Conservation (phyloP, 2,888 invertebrate species). For the Ennomos erosarius region DNA sequence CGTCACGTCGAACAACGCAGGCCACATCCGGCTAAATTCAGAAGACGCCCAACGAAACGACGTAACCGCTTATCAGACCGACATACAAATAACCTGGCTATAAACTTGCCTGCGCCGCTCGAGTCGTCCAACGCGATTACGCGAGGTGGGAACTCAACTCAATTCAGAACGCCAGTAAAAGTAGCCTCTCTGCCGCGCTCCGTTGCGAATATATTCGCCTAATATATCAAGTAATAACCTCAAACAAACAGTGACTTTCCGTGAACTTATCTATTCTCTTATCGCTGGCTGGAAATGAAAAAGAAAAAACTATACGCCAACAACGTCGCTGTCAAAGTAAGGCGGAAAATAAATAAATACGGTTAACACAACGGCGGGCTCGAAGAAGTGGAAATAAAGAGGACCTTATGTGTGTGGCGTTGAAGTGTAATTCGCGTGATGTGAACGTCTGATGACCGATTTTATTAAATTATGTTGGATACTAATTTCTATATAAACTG, state of each 20-base stretch:
- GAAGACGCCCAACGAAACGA: constrained; percentile 46
- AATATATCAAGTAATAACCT: constrained; percentile 52
- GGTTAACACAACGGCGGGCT: constrained; percentile 67
- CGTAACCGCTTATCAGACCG: constrained; percentile 33
- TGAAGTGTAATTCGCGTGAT: constrained; percentile 61
- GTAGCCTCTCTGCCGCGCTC: constrained; percentile 63
- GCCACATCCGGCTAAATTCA: constrained; percentile 67
- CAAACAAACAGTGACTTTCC: constrained; percentile 37
- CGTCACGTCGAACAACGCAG: constrained; percentile 83
- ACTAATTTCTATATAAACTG: constrained; percentile 57
- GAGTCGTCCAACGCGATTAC: constrained; percentile 81
- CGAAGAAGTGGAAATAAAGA: constrained; percentile 56
- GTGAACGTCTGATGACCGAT: constrained; percentile 54
- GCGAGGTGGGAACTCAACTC: constrained; percentile 79
- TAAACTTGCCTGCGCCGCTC: constrained; percentile 78
- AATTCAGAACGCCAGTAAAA: constrained; percentile 74
- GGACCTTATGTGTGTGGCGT: constrained; percentile 60
- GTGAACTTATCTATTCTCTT: constrained; percentile 21
- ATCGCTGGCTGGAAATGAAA: constrained; percentile 44
- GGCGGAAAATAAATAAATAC: constrained; percentile 82
- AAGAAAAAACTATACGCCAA: constrained; percentile 44
- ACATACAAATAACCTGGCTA: constrained; percentile 54
- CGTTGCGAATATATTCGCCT: constrained; percentile 53
- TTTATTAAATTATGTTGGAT: constrained; percentile 46
- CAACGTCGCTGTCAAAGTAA: constrained; percentile 74